phyloP scores from a whole-genome alignment of 2,113 vertebrate genomes.

The Callocephalon fimbriatum region DNA sequence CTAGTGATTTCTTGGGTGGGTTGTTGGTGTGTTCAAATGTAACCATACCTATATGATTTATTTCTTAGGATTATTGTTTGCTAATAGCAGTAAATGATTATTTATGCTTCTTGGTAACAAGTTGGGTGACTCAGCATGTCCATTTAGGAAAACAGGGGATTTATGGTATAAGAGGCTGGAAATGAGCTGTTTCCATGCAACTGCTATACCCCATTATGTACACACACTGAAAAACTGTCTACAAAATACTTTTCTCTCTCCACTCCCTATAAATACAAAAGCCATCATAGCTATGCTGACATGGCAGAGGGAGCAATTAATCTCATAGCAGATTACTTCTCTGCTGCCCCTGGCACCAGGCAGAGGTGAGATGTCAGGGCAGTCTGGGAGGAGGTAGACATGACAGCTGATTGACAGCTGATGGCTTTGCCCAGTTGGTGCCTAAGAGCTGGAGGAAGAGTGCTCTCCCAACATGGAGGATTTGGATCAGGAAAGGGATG shows the following conservation, averaged over 20 bases:
- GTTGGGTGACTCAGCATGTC: rapidly evolving
- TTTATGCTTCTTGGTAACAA: neutral
- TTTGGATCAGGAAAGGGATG: neutral
- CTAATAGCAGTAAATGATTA: neutral
- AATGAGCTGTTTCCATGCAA: neutral
- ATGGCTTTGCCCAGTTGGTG: neutral
- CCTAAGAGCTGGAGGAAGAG: neutral
- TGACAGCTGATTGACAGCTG: neutral
- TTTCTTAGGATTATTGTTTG: neutral
- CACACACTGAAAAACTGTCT: neutral
- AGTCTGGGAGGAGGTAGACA: neutral
- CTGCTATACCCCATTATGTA: neutral
- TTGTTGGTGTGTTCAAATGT: neutral
- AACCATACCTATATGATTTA: neutral
- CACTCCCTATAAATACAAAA: neutral
- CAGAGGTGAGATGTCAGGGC: neutral
- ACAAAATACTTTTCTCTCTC: neutral
- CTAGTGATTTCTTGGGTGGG: neutral
- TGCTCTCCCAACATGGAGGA: neutral
- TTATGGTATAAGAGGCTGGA: neutral
- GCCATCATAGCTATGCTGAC: neutral
- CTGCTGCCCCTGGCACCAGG: neutral
- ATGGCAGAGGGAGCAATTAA: neutral
- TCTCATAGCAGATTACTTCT: neutral
- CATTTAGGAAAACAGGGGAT: neutral